Base-by-base conservation (phyloP, 1,140 invertebrate genomes). In the Aphelenchoides fujianensis region DNA sequence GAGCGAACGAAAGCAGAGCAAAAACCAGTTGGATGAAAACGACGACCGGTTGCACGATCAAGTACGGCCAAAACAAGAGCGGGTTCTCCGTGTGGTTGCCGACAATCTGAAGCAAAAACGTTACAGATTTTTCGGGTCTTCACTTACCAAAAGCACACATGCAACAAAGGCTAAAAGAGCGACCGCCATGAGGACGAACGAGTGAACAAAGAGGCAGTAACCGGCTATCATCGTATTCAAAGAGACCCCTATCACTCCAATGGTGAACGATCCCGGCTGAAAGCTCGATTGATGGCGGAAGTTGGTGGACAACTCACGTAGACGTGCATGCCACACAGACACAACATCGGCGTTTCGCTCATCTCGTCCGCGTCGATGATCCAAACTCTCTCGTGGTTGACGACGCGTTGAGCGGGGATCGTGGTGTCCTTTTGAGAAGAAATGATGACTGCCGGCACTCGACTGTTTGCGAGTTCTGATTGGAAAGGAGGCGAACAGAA, bases 231-330 rank as follows among this genome's bases (percentile, higher is more conserved):
- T 30, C 28, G 34, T 32, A 59, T 59, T 59, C 5, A 59, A 5
- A 59, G 5, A 16, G 5, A 59, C 27, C 5, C 55, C 55, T 7
- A 59, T 59, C 5, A 59, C 23, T 7, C 55, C 55, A 59, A 59
- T 59, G 19, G 34, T 32, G 23, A 59, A 59, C 34, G 55, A 27
- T 7, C 55, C 55, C 27, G 55, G 55, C 55, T 59, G 34, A 5
- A 59, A 5, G 41, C 7, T 59, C 5, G 23, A 59, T 59, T 59
- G 7, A n/a, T n/a, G n/a, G n/a, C n/a, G n/a, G n/a, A n/a, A n/a
- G n/a, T n/a, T n/a, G n/a, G n/a, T n/a, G n/a, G n/a, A n/a, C 5
- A 59, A 59, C 55, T 59, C 34, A 59, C 55, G 19, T 59, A 19
- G 34, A 59, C 55, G 55, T 59, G 55, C 19, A 59, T 59, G 23